Conservation (phyloP, 2,797 vertebrate genomes). For the Helicolenus hilgendorfi region DNA sequence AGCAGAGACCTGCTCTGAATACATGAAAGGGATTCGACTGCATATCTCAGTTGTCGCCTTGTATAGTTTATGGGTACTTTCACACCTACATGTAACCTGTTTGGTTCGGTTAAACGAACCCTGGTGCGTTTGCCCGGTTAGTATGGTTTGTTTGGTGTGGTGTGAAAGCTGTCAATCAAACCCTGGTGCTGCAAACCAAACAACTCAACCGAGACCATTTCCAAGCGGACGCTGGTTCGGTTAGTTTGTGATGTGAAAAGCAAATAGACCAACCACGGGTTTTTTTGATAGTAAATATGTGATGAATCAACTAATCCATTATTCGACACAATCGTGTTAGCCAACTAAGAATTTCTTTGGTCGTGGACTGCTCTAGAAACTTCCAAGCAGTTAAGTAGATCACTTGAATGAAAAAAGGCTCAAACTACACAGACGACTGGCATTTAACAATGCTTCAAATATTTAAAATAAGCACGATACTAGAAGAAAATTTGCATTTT, state of each 20-base stretch:
- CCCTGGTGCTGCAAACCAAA: background rate
- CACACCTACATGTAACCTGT: background rate
- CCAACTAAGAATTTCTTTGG: background rate
- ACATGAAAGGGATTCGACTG: background rate
- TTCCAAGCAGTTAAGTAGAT: background rate
- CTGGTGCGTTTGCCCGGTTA: background rate
- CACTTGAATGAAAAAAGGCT: background rate
- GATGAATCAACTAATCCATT: background rate
- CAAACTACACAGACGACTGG: background rate
- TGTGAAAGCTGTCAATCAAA: background rate
- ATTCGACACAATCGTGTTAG: background rate
- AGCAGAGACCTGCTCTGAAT: background rate
- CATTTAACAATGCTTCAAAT: background rate
- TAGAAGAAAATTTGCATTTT: constrained; percentile 65
- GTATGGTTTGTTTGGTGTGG: background rate
- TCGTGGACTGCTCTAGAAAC: background rate
- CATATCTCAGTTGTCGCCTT: background rate
- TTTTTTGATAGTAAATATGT: background rate
- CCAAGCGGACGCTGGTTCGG: background rate
- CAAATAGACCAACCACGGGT: background rate
- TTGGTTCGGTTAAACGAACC: background rate
- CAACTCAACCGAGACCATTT: background rate
- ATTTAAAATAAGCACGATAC: constrained; percentile 38
- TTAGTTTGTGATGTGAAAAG: background rate
- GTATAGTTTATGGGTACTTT: background rate